Percentiles rank a stretch among this genome's conserved stretches.
phyloP scores from a whole-genome alignment of 2,797 vertebrate genomes.

The Rhinogobio ventralis region DNA sequence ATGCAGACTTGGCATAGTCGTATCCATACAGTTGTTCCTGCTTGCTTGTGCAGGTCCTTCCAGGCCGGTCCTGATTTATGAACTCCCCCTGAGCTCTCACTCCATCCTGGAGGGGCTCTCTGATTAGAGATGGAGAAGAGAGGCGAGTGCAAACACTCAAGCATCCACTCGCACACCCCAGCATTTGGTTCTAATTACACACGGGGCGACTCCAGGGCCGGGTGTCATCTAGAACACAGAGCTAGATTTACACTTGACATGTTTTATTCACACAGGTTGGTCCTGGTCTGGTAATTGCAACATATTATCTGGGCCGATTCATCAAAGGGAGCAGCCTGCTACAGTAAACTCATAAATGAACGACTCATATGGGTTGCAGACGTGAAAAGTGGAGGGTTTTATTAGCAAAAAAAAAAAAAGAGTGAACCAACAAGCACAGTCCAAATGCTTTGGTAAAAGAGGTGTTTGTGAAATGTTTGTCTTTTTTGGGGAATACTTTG shows the following conservation, averaged over 20 bases:
- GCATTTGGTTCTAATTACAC: slow-evolving; percentile 66
- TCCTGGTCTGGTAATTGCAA: slow-evolving; percentile 60
- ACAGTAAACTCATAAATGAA: slow-evolving; percentile 41
- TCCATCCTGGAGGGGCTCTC: slow-evolving; percentile 76
- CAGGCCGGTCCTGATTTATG: slow-evolving; percentile 79
- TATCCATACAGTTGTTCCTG: slow-evolving; percentile 61
- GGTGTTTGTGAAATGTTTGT: slow-evolving; percentile 44
- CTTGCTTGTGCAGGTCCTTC: slow-evolving; percentile 68
- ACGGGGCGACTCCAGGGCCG: slow-evolving; percentile 62
- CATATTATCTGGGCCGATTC: slow-evolving; percentile 57
- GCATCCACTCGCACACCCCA: slow-evolving; percentile 54
- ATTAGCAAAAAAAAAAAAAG: slow-evolving; percentile 34
- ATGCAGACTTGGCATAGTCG: slow-evolving; percentile 32
- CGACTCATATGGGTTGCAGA: slow-evolving; percentile 48
- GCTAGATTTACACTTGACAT: slow-evolving; percentile 72
- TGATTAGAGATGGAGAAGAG: slow-evolving; percentile 81
- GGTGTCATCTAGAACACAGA: slow-evolving; percentile 69
- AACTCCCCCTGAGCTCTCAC: slow-evolving; percentile 71
- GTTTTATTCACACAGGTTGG: slow-evolving; percentile 62
- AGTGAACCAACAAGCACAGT: slow-evolving; percentile 24
- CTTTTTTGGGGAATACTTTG: slow-evolving; percentile 29
- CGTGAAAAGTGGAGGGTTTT: slow-evolving; percentile 27
- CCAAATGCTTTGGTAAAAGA: slow-evolving; percentile 30
- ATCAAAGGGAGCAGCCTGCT: slow-evolving; percentile 49
- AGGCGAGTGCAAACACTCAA: slow-evolving; percentile 58